Evolutionary conservation across 2,888 invertebrate genomes (phyloP).

Genomic region (Spilosoma lubricipeda): DNA sequence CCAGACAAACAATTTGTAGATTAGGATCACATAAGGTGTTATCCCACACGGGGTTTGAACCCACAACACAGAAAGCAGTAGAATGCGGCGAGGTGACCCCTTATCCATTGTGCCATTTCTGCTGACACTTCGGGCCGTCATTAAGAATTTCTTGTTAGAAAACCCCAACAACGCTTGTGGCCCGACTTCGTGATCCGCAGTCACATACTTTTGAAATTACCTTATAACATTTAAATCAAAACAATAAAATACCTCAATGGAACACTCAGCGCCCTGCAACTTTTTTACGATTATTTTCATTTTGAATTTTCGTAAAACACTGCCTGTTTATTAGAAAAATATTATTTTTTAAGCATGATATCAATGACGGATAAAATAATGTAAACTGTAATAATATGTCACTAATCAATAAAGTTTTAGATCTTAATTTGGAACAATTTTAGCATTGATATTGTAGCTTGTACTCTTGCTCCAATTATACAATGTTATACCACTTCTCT

Average conservation of each 20-base stretch:
- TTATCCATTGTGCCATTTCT: too few species aligned
- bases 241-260: constrained; percentile 85
- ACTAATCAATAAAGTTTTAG: neutral
- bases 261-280: constrained; percentile 90
- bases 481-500: neutral
- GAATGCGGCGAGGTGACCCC: too few species aligned
- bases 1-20: too few species aligned
- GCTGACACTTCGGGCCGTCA: too few species aligned
- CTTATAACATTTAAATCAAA: too few species aligned
- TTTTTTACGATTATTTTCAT: constrained; percentile 92
- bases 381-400: constrained; percentile 1
- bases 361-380: constrained; percentile 45
- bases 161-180: too few species aligned
- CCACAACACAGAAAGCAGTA: too few species aligned
- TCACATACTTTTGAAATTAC: too few species aligned
- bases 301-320: constrained; percentile 49
- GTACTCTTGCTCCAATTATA: neutral
- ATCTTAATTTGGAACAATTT: neutral
- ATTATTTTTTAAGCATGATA: constrained; percentile 47
- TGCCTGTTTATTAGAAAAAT: constrained; percentile 45
- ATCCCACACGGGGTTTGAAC: too few species aligned
- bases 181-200: too few species aligned
- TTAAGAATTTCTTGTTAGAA: too few species aligned
- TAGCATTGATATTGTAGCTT: neutral
- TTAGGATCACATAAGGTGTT: too few species aligned